Percentiles rank a stretch among this genome's conserved stretches.
Conservation (phyloP, 2,888 invertebrate genomes). For the Sphecodes monilicornis region DNA sequence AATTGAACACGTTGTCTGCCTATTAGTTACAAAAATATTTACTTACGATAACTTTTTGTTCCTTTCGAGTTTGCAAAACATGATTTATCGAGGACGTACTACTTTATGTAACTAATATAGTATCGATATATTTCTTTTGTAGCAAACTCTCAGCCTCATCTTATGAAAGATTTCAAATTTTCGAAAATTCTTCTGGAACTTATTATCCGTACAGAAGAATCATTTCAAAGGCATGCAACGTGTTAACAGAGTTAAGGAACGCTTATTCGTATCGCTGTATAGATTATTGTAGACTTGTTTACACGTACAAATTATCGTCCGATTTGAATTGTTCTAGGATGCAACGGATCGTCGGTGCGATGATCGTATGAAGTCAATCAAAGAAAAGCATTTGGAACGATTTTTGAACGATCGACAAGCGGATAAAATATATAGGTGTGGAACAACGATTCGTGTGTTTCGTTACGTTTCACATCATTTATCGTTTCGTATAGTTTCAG, state of each 20-base stretch:
- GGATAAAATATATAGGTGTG: slow-evolving; percentile 1
- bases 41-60: background rate
- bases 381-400: slow-evolving; percentile 5
- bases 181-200: background rate
- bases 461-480: background rate
- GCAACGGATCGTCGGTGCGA: background rate
- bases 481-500: background rate
- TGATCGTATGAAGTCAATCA: background rate
- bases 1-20: slow-evolving; percentile 42
- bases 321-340: slow-evolving; percentile 16
- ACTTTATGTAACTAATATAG: background rate
- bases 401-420: slow-evolving; percentile 16
- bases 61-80: background rate
- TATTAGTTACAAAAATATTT: background rate
- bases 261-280: slow-evolving; percentile 16
- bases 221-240: slow-evolving; percentile 4
- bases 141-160: slow-evolving; percentile 13
- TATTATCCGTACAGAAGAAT: background rate
- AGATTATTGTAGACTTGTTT: background rate
- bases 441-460: background rate
- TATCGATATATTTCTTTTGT: background rate
- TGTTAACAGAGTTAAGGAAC: slow-evolving; percentile 25
- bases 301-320: slow-evolving; percentile 20
- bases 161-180: background rate
- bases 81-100: background rate